phyloP scores from a whole-genome alignment of 2,888 invertebrate genomes.

The Caenorhabditis sp. region DNA sequence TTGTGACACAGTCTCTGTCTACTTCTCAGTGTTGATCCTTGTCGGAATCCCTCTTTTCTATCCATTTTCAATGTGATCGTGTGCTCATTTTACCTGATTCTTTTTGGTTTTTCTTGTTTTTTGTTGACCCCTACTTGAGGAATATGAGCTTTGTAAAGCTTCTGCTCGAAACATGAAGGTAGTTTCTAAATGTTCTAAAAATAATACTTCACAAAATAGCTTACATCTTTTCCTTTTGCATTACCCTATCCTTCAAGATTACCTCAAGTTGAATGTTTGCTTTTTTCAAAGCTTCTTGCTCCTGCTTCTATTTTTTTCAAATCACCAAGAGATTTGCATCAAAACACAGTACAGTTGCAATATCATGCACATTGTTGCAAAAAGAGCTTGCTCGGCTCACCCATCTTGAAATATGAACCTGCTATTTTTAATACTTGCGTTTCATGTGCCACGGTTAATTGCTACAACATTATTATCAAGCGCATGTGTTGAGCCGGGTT shows the following conservation, averaged over 20 bases:
- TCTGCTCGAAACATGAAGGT: conserved; percentile 9
- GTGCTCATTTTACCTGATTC: conserved; percentile 24
- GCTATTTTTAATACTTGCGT: too few relatives aligned
- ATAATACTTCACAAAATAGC: not conserved
- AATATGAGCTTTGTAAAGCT: conserved; percentile 17
- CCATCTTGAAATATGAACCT: conserved; percentile 9
- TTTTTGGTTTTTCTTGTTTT: conserved; percentile 23
- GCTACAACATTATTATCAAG: conserved; percentile 20
- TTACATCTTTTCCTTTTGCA: not conserved
- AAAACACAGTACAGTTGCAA: too few relatives aligned
- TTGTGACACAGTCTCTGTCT: conserved; percentile 17
- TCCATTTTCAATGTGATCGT: conserved; percentile 46
- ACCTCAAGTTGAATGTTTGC: conserved; percentile 1
- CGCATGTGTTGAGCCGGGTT: conserved; percentile 47
- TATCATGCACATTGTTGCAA: too few relatives aligned
- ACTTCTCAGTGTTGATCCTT: conserved; percentile 12
- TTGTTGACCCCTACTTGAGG: not conserved
- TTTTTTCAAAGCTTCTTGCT: not conserved
- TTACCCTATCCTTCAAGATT: not conserved
- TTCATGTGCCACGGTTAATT: conserved; percentile 35
- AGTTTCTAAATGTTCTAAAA: too few relatives aligned
- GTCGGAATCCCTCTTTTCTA: conserved; percentile 21
- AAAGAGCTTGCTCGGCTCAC: conserved; percentile 11
- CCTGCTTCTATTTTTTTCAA: not conserved
- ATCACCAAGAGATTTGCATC: too few relatives aligned